Percentiles rank a stretch among this genome's conserved stretches.
phyloP scores from a whole-genome alignment of 2,888 invertebrate genomes.

The Luperina nickerlii region DNA sequence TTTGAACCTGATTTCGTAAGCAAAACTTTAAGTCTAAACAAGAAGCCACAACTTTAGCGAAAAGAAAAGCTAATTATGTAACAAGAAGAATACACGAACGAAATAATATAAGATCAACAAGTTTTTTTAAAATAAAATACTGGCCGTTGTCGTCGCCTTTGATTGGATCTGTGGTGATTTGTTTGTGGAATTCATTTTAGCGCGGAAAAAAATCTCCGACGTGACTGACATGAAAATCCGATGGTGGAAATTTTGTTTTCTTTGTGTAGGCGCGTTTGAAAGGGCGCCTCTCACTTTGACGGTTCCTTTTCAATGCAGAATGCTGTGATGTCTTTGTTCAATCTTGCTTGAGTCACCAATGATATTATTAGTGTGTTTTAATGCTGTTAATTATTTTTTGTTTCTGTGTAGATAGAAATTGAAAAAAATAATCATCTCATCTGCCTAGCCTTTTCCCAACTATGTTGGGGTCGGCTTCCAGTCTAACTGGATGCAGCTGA shows the following conservation, averaged over 20 bases:
- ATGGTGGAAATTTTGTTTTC: constrained; percentile 79
- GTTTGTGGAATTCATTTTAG: constrained; percentile 83
- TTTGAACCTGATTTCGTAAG: constrained; percentile 24
- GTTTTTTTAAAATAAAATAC: constrained; percentile 68
- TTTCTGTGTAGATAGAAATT: background rate
- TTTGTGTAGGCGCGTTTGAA: constrained; percentile 78
- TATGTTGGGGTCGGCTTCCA: no score
- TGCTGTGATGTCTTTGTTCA: constrained; percentile 71
- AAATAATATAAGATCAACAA: constrained; percentile 51
- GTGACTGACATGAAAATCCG: constrained; percentile 85
- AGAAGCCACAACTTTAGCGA: constrained; percentile 31
- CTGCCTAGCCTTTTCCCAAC: no score
- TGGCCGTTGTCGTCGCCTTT: constrained; percentile 72
- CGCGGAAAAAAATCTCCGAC: constrained; percentile 76
- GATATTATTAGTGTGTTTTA: constrained; percentile 59
- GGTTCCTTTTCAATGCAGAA: constrained; percentile 72
- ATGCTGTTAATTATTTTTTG: constrained; percentile 47
- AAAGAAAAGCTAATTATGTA: constrained; percentile 50
- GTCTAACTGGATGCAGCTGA: no score
- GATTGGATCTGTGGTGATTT: constrained; percentile 83
- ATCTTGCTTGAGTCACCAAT: constrained; percentile 68
- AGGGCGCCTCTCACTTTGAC: constrained; percentile 73
- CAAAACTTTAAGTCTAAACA: constrained; percentile 39
- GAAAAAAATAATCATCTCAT: background rate
- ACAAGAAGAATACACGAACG: constrained; percentile 30